Percentiles rank a stretch among this genome's conserved stretches.
Conservation (phyloP, 2,888 invertebrate species). For the Heliconius ismenius region DNA sequence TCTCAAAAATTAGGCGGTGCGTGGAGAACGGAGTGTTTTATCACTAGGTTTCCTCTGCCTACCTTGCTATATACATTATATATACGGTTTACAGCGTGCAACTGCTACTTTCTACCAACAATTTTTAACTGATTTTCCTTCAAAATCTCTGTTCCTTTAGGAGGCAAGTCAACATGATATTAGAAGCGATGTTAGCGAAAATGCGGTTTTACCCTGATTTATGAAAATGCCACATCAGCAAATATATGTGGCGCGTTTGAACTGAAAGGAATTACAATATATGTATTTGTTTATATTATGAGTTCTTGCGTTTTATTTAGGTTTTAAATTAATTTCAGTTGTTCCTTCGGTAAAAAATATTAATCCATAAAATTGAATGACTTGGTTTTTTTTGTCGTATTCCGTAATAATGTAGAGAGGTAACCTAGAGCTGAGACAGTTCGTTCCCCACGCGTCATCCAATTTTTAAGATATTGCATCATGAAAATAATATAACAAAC, state of each 20-base stretch:
- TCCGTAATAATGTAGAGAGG: no score
- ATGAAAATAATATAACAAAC: no score
- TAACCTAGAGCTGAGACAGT: no score
- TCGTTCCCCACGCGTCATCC: no score
- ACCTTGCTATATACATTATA: not conserved
- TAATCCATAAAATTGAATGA: no score
- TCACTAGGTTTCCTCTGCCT: no score
- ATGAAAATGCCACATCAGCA: slow-evolving; percentile 21
- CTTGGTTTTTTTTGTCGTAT: no score
- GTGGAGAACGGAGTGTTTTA: no score
- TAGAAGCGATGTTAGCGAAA: slow-evolving; percentile 14
- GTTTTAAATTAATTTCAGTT: not conserved
- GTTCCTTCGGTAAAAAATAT: no score
- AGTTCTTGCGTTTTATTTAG: not conserved
- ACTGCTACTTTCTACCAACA: not conserved
- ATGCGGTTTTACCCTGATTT: slow-evolving; percentile 26
- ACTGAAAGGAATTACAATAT: slow-evolving; percentile 3
- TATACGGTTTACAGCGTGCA: not conserved
- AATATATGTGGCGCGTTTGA: slow-evolving; percentile 12
- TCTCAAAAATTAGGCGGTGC: no score
- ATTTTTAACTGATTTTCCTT: not conserved
- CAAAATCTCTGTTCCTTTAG: not conserved
- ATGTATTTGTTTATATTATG: not conserved
- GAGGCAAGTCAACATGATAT: not conserved
- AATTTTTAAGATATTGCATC: no score